A percentile compares a stretch with the other conserved stretches of the same genome.
These are phyloP conservation scores for Sminthurinus signatus DNA, from an alignment of 1,140 invertebrate genomes.

Conservation along the genomic window DNA sequence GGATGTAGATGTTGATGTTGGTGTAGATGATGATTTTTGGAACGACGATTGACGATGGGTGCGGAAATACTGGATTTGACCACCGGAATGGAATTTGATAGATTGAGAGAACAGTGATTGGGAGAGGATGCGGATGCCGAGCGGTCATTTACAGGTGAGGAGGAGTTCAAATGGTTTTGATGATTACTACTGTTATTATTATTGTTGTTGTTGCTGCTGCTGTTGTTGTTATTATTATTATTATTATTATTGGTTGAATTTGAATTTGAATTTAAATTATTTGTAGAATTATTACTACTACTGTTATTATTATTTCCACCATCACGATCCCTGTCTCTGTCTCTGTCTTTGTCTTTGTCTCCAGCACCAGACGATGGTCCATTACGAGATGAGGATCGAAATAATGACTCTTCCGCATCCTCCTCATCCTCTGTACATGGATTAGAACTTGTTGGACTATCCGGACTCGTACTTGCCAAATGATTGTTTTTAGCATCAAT, in stretches of 20 bases:
- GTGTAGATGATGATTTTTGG: slow-evolving; percentile 25
- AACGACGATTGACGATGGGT: slow-evolving; percentile 31
- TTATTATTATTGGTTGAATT: no score
- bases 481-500: slow-evolving; percentile 35
- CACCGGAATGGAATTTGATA: slow-evolving; percentile 34
- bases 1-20: no score
- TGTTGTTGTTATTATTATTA: no score
- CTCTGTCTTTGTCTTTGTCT: no score
- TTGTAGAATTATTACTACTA: no score
- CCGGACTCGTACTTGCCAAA: slow-evolving; percentile 13
- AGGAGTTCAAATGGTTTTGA: no score
- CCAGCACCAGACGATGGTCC: slow-evolving; percentile 47
- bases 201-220: no score
- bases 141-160: slow-evolving; percentile 44
- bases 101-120: slow-evolving; percentile 23
- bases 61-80: slow-evolving; percentile 38
- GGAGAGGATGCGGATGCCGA: no score
- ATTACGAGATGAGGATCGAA: slow-evolving; percentile 21
- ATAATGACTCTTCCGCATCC: slow-evolving; percentile 49
- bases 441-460: slow-evolving; percentile 32
- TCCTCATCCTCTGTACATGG: slow-evolving; percentile 46
- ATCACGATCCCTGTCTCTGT: no score
- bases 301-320: no score
- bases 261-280: no score
- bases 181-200: no score